Percentiles rank a stretch among this genome's conserved stretches.
Evolutionary conservation across 2,888 invertebrate species (phyloP).

Genomic region (Pristionchus japonicus): DNA sequence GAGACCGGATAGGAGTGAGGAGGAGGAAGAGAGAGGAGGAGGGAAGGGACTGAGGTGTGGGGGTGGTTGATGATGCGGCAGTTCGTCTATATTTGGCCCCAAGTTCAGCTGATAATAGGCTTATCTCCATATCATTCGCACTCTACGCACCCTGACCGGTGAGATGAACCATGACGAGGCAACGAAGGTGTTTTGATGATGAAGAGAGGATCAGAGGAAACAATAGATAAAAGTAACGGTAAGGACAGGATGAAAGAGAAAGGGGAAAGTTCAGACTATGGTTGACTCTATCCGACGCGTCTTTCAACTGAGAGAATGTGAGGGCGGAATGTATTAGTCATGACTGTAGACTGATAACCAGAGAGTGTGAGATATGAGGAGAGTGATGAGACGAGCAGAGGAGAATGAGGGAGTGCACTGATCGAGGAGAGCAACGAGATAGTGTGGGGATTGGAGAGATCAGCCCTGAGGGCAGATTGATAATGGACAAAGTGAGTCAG

Average conservation of each 20-base stretch:
- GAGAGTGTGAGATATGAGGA: conserved; percentile 21
- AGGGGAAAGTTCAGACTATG: neutral
- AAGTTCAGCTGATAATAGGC: too few species aligned
- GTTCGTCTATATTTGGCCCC: too few species aligned
- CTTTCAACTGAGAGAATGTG: conserved; percentile 22
- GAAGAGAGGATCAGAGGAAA: too few species aligned
- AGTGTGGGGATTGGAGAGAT: too few species aligned
- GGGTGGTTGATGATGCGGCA: neutral
- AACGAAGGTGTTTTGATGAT: neutral
- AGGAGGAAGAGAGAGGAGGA: too few species aligned
- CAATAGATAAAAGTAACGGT: neutral
- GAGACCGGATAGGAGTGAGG: neutral
- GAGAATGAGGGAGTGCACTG: neutral
- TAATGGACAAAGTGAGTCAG: neutral
- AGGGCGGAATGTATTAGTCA: conserved; percentile 34
- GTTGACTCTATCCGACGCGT: neutral
- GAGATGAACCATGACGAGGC: too few species aligned
- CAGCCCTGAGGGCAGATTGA: neutral
- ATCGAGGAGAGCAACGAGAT: neutral
- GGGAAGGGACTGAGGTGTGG: too few species aligned
- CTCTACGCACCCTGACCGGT: too few species aligned
- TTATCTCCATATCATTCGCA: too few species aligned
- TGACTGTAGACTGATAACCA: neutral
- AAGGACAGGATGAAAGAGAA: conserved; percentile 19
- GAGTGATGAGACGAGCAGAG: neutral